Conservation (phyloP, 2,888 invertebrate genomes). For the Drosophila niveifrons region DNA sequence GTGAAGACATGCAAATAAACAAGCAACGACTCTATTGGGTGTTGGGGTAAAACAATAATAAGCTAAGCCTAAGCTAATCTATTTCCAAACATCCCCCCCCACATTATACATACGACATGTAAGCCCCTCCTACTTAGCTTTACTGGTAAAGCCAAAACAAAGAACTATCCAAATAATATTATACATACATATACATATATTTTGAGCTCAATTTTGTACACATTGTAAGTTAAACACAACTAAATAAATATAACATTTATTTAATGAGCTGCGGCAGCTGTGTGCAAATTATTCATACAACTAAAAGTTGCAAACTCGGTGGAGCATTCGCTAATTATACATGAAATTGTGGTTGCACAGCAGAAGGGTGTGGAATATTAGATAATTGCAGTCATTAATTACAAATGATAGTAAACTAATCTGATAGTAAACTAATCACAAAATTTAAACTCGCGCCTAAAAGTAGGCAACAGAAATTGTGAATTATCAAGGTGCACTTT, state of each 20-base stretch:
- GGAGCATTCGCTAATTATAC: constrained; percentile 6
- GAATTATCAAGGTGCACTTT: no score
- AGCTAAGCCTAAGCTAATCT: constrained; percentile 26
- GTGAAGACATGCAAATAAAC: constrained; percentile 39
- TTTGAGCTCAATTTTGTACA: constrained; percentile 41
- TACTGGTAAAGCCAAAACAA: constrained; percentile 69
- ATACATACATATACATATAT: constrained; percentile 17
- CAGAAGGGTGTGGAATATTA: not conserved
- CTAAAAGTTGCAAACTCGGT: constrained; percentile 3
- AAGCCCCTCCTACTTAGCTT: constrained; percentile 41
- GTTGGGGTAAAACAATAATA: constrained; percentile 40
- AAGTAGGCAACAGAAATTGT: not conserved
- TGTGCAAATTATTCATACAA: constrained; percentile 22
- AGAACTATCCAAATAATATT: constrained; percentile 59
- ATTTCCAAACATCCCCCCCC: constrained; percentile 3
- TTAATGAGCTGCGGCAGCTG: constrained; percentile 49
- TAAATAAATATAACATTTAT: constrained; percentile 57
- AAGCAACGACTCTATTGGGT: constrained; percentile 57
- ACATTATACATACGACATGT: constrained; percentile 12
- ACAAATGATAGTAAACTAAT: constrained; percentile 21
- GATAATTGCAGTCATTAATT: constrained; percentile 26
- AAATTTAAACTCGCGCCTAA: not conserved
- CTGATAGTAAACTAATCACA: constrained; percentile 20
- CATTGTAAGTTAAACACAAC: constrained; percentile 45
- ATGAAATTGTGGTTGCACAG: not conserved